Evolutionary conservation across 35 echinoderm and acorn worm genomes (phyloP).

Genomic region (Ophiothrix spiculata): DNA sequence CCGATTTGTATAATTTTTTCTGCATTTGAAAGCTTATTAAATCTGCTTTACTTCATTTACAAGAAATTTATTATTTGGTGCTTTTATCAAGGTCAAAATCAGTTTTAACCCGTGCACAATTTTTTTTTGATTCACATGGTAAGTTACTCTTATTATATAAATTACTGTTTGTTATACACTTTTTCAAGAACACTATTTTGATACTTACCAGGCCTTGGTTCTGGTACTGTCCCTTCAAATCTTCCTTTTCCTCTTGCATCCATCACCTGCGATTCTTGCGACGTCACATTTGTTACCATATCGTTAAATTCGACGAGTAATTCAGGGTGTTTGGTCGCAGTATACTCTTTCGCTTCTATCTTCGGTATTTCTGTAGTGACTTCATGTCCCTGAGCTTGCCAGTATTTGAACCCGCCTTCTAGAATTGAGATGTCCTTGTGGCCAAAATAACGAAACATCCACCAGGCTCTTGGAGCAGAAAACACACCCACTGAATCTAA

Average conservation of each 20-base stretch:
- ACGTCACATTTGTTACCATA: slow-evolving; percentile 60
- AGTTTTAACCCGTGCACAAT: too few relatives aligned
- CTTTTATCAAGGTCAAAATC: too few relatives aligned
- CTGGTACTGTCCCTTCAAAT: slow-evolving; percentile 62
- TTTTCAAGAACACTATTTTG: too few relatives aligned
- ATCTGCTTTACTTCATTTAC: too few relatives aligned
- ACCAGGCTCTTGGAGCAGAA: slow-evolving; percentile 78
- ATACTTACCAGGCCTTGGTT: slow-evolving; percentile 77
- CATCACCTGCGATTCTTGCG: slow-evolving; percentile 76
- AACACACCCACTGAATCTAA: slow-evolving; percentile 63
- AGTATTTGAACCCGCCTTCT: slow-evolving; percentile 73
- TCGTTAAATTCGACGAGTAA: slow-evolving; percentile 73
- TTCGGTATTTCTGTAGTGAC: slow-evolving; percentile 34
- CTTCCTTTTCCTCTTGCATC: slow-evolving; percentile 64
- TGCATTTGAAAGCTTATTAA: too few relatives aligned
- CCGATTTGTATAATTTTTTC: too few relatives aligned
- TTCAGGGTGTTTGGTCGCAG: slow-evolving; percentile 46
- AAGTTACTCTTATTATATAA: too few relatives aligned
- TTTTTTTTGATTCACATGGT: too few relatives aligned
- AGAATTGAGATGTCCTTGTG: slow-evolving; percentile 71
- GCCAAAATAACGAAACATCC: slow-evolving; percentile 88
- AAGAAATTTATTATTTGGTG: too few relatives aligned
- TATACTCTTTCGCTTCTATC: slow-evolving; percentile 53
- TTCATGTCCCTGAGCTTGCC: slow-evolving; percentile 65
- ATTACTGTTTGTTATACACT: too few relatives aligned